These are phyloP conservation scores for Ctenomys sociabilis DNA, from an alignment of 2,113 vertebrate species.

Conservation along the genomic window DNA sequence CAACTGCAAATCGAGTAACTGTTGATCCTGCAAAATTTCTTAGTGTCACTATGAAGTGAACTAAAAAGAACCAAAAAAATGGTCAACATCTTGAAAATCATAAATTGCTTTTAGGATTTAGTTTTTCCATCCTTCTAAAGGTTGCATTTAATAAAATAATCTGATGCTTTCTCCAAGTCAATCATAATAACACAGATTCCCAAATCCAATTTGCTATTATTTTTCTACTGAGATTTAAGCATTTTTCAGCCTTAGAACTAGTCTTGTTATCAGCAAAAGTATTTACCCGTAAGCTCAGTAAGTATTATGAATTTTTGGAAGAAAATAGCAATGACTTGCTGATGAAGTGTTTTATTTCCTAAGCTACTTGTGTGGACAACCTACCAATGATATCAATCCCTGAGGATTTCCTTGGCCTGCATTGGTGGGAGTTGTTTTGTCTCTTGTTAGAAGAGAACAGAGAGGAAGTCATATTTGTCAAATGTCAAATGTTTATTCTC, in stretches of 20 bases:
- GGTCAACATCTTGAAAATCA: conserved; percentile 43
- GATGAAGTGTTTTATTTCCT: conserved; percentile 13
- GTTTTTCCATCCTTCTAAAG: conserved; percentile 67
- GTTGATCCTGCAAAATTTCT: conserved; percentile 63
- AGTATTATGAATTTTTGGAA: conserved; percentile 51
- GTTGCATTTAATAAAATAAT: conserved; percentile 63
- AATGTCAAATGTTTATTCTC: neutral
- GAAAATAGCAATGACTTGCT: conserved; percentile 32
- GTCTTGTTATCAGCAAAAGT: conserved; percentile 62
- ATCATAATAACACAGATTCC: conserved; percentile 62
- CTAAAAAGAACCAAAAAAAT: conserved; percentile 52
- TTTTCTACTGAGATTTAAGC: conserved; percentile 65
- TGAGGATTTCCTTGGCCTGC: neutral
- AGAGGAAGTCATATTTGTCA: neutral
- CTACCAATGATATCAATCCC: neutral
- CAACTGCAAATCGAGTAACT: conserved; percentile 63
- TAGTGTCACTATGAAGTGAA: neutral
- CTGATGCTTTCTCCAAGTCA: conserved; percentile 48
- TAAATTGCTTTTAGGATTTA: conserved; percentile 71
- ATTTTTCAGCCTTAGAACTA: conserved; percentile 59
- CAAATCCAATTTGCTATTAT: conserved; percentile 58
- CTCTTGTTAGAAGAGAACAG: neutral
- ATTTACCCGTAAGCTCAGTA: conserved; percentile 59
- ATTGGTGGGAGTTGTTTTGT: neutral
- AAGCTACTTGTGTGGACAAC: neutral